phyloP scores from a whole-genome alignment of 2,797 vertebrate species.

The Brachyrhaphis roseni region DNA sequence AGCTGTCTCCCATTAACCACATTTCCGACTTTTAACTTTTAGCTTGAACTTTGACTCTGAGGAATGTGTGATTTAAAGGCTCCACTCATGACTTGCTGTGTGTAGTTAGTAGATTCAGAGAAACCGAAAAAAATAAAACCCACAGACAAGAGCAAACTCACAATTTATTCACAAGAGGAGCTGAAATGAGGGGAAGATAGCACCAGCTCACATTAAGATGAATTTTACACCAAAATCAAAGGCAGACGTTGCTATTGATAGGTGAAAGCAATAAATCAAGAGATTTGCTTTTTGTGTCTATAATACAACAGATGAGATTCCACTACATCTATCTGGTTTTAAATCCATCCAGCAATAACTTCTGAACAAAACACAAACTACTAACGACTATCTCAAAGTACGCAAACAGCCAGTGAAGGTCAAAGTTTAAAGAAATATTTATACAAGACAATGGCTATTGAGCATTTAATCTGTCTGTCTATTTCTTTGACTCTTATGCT shows the following conservation, averaged over 20 bases:
- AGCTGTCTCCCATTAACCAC: slow-evolving; percentile 30
- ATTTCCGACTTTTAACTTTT: slow-evolving; percentile 55
- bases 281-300: no score
- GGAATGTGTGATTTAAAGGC: slow-evolving; percentile 38
- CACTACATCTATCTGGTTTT: not conserved
- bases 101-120: not conserved
- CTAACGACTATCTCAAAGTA: no score
- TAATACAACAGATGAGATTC: no score
- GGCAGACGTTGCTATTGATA: no score
- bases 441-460: no score
- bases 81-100: slow-evolving; percentile 10
- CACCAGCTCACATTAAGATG: not conserved
- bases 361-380: no score
- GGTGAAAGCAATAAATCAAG: no score
- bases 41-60: slow-evolving; percentile 49
- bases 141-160: not conserved
- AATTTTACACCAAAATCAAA: not conserved
- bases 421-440: no score
- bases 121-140: not conserved
- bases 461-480: no score
- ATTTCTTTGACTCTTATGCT: not conserved
- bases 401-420: no score
- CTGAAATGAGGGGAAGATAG: not conserved
- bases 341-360: not conserved
- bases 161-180: not conserved